A percentile compares a stretch with the other conserved stretches of the same genome.
Conservation (phyloP, 2,113 vertebrate species). For the Phyllostomus discolor region DNA sequence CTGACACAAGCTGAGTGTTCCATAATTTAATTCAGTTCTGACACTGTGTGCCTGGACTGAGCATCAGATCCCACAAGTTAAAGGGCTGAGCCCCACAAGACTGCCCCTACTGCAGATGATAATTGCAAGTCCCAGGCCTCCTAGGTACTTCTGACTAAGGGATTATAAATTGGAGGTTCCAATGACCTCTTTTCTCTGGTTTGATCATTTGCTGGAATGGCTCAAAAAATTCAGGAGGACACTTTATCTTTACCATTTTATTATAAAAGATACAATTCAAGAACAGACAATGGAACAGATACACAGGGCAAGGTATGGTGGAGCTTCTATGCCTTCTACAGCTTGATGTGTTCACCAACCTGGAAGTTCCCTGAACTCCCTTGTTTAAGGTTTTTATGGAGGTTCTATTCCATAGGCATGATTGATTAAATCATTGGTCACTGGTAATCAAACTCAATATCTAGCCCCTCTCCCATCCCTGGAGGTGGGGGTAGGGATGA, state of each 20-base stretch:
- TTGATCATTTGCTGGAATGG: background rate
- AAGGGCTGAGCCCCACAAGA: background rate
- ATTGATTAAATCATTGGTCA: background rate
- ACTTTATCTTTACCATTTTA: background rate
- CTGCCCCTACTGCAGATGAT: background rate
- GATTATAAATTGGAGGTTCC: background rate
- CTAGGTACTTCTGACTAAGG: background rate
- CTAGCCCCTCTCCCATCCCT: background rate
- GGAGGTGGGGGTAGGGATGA: background rate
- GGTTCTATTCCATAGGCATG: background rate
- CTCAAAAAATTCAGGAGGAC: background rate
- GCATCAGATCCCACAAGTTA: background rate
- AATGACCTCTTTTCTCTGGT: background rate
- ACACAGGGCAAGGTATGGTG: background rate
- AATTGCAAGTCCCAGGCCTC: background rate
- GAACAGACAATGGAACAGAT: background rate
- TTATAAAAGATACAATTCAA: background rate
- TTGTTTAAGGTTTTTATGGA: background rate
- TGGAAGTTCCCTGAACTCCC: background rate
- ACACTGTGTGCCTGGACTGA: background rate
- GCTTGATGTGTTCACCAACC: background rate
- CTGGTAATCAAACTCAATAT: background rate
- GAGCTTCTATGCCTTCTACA: background rate
- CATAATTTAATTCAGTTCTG: background rate
- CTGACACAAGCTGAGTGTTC: background rate